These are phyloP conservation scores for Lophura nycthemera DNA, from an alignment of 2,113 vertebrate species.

Conservation along the genomic window DNA sequence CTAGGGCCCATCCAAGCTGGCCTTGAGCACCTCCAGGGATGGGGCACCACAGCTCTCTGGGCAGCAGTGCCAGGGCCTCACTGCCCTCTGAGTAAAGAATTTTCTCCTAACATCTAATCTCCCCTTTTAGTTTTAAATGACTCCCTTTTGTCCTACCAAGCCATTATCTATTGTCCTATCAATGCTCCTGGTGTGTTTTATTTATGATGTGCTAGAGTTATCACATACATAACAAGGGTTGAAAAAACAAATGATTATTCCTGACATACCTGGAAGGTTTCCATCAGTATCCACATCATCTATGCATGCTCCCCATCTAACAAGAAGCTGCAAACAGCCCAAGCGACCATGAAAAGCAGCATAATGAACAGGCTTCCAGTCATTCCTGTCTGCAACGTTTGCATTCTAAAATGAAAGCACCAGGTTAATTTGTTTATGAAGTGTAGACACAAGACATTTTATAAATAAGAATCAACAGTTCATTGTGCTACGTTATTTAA, in stretches of 20 bases:
- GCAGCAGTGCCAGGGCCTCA: background rate
- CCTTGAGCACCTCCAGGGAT: background rate
- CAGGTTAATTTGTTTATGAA: slow-evolving; percentile 29
- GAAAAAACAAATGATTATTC: background rate
- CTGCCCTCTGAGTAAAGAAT: background rate
- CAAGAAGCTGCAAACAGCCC: slow-evolving; percentile 84
- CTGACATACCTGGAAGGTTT: slow-evolving; percentile 81
- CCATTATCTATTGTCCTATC: background rate
- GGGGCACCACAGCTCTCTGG: background rate
- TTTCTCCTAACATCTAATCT: background rate
- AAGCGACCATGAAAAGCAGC: slow-evolving; percentile 85
- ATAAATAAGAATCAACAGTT: background rate
- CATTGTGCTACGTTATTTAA: background rate
- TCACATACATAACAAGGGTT: background rate
- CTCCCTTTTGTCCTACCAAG: background rate
- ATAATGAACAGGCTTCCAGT: slow-evolving; percentile 82
- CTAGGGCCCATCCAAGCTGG: background rate
- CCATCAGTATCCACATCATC: slow-evolving; percentile 81
- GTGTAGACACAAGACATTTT: background rate
- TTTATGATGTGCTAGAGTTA: background rate
- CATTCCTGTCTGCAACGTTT: slow-evolving; percentile 74
- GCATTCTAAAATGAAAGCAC: slow-evolving; percentile 73
- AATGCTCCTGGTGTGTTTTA: background rate
- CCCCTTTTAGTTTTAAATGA: background rate
- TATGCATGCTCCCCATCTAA: slow-evolving; percentile 78